phyloP scores from a whole-genome alignment of 1,140 invertebrate genomes.

The Adelges cooleyi region DNA sequence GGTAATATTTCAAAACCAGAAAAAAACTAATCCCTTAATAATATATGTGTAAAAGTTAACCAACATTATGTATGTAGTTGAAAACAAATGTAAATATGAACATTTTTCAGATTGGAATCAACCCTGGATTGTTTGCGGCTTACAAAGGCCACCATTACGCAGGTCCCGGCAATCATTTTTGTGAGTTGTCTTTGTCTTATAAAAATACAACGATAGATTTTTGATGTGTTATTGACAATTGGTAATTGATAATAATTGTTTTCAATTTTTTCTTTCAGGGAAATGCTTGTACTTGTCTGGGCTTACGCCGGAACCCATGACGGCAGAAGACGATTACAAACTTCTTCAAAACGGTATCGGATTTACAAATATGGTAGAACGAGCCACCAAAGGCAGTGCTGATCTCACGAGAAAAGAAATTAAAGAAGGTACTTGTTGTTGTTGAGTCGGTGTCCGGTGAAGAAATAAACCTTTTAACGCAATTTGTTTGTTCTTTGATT shows the following conservation, averaged over 20 bases:
- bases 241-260: neutral
- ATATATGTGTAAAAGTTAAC: too few relatives aligned
- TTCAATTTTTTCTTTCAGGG: slow-evolving; percentile 47
- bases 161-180: slow-evolving; percentile 96
- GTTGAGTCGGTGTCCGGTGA: slow-evolving; percentile 34
- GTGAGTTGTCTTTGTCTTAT: slow-evolving; percentile 48
- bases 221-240: neutral
- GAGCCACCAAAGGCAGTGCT: slow-evolving; percentile 89
- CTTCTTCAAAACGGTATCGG: slow-evolving; percentile 87
- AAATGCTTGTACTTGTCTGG: slow-evolving; percentile 92
- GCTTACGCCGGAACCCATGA: slow-evolving; percentile 86
- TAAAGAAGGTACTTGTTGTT: slow-evolving; percentile 56
- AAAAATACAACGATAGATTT: neutral
- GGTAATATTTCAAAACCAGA: too few relatives aligned
- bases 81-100: too few relatives aligned
- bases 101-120: slow-evolving; percentile 88
- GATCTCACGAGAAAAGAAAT: slow-evolving; percentile 94
- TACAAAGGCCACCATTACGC: slow-evolving; percentile 98
- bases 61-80: too few relatives aligned
- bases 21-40: too few relatives aligned
- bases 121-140: slow-evolving; percentile 90
- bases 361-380: slow-evolving; percentile 93
- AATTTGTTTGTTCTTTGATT: too few relatives aligned
- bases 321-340: slow-evolving; percentile 90
- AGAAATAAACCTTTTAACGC: too few relatives aligned